These are phyloP conservation scores for Temnothorax longispinosus DNA, from an alignment of 1,140 invertebrate species.

Conservation along the genomic window DNA sequence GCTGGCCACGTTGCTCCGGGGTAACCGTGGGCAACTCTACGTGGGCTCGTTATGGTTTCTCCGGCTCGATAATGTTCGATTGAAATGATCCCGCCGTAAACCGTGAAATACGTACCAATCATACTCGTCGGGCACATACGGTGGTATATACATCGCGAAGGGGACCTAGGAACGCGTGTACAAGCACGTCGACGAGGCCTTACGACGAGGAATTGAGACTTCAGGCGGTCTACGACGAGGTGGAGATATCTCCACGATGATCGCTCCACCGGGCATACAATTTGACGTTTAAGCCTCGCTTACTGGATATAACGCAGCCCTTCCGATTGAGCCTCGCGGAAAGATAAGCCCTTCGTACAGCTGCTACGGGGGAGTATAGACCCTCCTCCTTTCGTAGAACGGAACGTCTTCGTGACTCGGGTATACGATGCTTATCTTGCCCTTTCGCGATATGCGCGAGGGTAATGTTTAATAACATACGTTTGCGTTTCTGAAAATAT, in stretches of 20 bases:
- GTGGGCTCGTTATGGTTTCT: constrained; percentile 78
- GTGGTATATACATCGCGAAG: constrained; percentile 28
- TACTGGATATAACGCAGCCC: constrained; percentile 55
- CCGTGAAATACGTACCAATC: constrained; percentile 79
- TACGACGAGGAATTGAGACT: constrained; percentile 67
- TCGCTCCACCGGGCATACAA: constrained; percentile 62
- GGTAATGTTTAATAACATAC: constrained; percentile 48
- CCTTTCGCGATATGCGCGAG: constrained; percentile 30
- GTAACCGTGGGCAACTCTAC: constrained; percentile 67
- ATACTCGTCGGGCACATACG: constrained; percentile 49
- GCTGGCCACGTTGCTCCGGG: constrained; percentile 54
- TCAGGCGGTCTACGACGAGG: constrained; percentile 59
- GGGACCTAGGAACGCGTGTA: constrained; percentile 32
- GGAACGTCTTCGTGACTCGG: constrained; percentile 50
- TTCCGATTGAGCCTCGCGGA: constrained; percentile 41
- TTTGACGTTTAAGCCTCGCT: constrained; percentile 67
- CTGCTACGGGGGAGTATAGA: constrained; percentile 50
- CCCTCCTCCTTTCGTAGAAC: background rate
- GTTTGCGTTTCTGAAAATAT: constrained; percentile 12
- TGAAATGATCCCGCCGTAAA: constrained; percentile 75
- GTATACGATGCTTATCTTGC: constrained; percentile 51
- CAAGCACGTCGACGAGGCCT: constrained; percentile 39
- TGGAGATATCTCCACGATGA: constrained; percentile 55
- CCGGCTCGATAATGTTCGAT: constrained; percentile 76
- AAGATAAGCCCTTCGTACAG: constrained; percentile 60